Base-by-base conservation (phyloP, 1,140 invertebrate species). In the Triops longicaudatus region DNA sequence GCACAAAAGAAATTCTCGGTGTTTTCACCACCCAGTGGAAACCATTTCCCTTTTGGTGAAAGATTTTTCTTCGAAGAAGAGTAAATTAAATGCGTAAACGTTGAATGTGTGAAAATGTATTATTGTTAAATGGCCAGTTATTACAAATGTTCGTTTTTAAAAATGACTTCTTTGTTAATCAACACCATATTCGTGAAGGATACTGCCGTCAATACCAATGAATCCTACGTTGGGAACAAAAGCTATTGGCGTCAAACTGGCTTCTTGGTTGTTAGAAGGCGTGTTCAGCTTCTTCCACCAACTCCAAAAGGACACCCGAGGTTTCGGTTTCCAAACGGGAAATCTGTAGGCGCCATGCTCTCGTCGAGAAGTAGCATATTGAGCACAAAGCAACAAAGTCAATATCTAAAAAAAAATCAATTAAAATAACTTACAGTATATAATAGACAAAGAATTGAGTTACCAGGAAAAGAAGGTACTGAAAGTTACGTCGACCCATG, bases 161-260 rank as follows among this genome's bases (percentile, higher is more conserved):
- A 63, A 22, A 17, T n/a, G 5, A 6, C 0, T 22, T 63, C 50
- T 63, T 63, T 63, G 14, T 22, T 63, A 63, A 1, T 63, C 17
- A 63, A 63, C 50, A 22, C 50, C 50, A 63, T 63, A 63, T 63
- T 63, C 50, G 50, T 63, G 50, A 9, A 63, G 50, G 17, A 63
- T 63, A n/a, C 10, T 12, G 14, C 50, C 50, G 50, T 63, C 50
- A 0, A 63, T 63, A 22, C 17, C 50, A 63, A 63, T 63, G 50
- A 63, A 63, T 22, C 50, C 50, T 22, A 63, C 50, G 4, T 63
- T 22, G 17, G 50, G n/a, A 63, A 63, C 50, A 17, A 63, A 63
- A 63, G 50, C 50, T 22, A 63, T 22, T 63, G 50, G 50, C 17
- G 50, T 63, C 6, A 10, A 17, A 63, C 10, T 22, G 14, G 50